Percentiles rank a stretch among this genome's conserved stretches.
Evolutionary conservation across 2,113 vertebrate genomes (phyloP).

Genomic region (Melanostigma gelatinosum): DNA sequence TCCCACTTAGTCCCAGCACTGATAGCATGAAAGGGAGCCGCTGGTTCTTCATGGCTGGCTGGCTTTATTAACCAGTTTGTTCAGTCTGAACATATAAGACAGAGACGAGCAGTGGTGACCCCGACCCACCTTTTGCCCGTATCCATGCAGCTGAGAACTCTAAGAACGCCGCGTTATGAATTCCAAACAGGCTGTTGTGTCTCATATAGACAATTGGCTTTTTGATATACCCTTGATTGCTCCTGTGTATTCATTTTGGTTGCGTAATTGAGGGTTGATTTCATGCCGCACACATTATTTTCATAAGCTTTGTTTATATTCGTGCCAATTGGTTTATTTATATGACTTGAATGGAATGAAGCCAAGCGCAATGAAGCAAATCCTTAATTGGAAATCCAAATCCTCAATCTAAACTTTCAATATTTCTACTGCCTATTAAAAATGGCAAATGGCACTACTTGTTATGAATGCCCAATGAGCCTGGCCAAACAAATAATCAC

Average conservation of each 20-base stretch:
- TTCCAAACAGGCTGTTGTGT: constrained; percentile 68
- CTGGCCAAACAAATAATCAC: constrained; percentile 38
- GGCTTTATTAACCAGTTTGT: constrained; percentile 76
- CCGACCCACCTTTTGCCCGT: constrained; percentile 55
- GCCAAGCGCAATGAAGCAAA: constrained; percentile 69
- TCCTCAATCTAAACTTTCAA: constrained; percentile 70
- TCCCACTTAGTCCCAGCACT: constrained; percentile 71
- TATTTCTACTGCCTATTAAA: constrained; percentile 71
- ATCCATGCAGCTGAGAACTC: constrained; percentile 24
- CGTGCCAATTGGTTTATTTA: constrained; percentile 70
- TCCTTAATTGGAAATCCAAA: constrained; percentile 70
- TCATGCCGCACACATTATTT: constrained; percentile 66
- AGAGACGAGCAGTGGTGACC: constrained; percentile 61
- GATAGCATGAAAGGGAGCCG: constrained; percentile 66
- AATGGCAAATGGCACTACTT: constrained; percentile 67
- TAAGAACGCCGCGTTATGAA: constrained; percentile 43
- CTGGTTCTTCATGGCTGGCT: constrained; percentile 77
- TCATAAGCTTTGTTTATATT: constrained; percentile 74
- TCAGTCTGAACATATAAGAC: constrained; percentile 71
- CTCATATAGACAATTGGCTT: constrained; percentile 72
- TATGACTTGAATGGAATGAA: constrained; percentile 71
- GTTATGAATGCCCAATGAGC: constrained; percentile 75
- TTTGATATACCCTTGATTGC: constrained; percentile 77
- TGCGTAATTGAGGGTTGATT: constrained; percentile 77
- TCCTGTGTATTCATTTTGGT: constrained; percentile 72